Evolutionary conservation across 2,888 invertebrate species (phyloP), one percentile per base, ranked within the genome.

Genomic region (Ametastegia equiseti): DNA sequence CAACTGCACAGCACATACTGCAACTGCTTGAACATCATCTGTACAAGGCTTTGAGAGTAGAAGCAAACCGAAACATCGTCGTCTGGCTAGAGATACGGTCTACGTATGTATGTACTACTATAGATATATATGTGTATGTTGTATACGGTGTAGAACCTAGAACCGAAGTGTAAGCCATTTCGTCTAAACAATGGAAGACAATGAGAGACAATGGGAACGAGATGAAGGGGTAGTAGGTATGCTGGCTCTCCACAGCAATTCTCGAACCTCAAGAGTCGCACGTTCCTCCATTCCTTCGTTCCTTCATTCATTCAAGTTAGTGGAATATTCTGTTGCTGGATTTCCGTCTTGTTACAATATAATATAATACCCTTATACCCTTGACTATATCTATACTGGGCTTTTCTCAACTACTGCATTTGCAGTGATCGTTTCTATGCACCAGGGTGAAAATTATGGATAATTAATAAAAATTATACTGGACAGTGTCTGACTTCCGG

Each of bases 141-240:
- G n/a, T n/a, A 60, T 60, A 60, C 30, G 30, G 13, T 60, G 60
- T 60, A 60, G 30, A 60, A 30, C 60, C n/a, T n/a, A 60, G 60
- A 60, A 60, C 60, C 60, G 36, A 54, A 54, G 75, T 75, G 33
- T 54, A 50, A 75, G 54, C 75, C 75, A 75, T 75, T 75, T 75
- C 50, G 36, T 54, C 75, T 75, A 54, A 50, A 75, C 75, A 75
- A 75, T 75, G 23, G 50, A 50, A 75, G 75, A 75, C 50, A 73
- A 50, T 50, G 73, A 73, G 47, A 30, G 50, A 73, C 33, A 75
- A 54, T 54, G 73, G 54, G 54, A 75, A 75, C 73, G 73, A 75
- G 54, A 75, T 54, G 50, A 75, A 54, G 36, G 19, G 73, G n/a
- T 11, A 39, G n/a, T n/a, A 33, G 19, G n/a, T 39, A n/a, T 30